These are phyloP conservation scores for Avahi laniger DNA, from an alignment of 2,797 vertebrate species.

Conservation along the genomic window DNA sequence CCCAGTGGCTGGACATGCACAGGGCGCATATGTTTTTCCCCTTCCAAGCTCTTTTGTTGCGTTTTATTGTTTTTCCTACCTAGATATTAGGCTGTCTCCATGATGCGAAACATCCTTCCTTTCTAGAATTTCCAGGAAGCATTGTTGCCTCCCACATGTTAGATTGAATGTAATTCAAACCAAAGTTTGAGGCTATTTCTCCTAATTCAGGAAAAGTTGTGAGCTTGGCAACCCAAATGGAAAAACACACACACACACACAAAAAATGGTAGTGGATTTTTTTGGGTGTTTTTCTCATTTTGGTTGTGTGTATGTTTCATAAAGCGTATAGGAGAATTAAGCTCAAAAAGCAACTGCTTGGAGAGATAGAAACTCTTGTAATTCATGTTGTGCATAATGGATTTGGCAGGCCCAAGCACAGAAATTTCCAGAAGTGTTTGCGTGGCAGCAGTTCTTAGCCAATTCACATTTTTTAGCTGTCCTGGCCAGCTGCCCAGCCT, in stretches of 20 bases:
- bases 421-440: constrained; percentile 99
- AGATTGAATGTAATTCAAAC: constrained; percentile 79
- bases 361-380: constrained; percentile 83
- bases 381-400: constrained; percentile 91
- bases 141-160: constrained; percentile 83
- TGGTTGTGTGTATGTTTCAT: constrained; percentile 66
- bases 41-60: constrained; percentile 52
- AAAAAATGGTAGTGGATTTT: not conserved
- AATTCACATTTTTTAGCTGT: constrained; percentile 91
- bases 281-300: constrained; percentile 65
- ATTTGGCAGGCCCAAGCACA: constrained; percentile 90
- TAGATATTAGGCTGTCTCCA: constrained; percentile 78
- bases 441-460: constrained; percentile 90
- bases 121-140: constrained; percentile 84
- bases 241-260: constrained; percentile 74
- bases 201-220: constrained; percentile 83
- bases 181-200: constrained; percentile 84
- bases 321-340: constrained; percentile 77
- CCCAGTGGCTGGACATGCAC: fast-evolving
- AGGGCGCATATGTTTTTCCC: not conserved
- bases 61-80: constrained; percentile 74
- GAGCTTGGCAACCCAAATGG: constrained; percentile 83
- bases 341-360: constrained; percentile 81
- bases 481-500: constrained; percentile 90
- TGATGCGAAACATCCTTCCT: constrained; percentile 80